Conservation (phyloP, 2,113 vertebrate species). For the Rostratula benghalensis region DNA sequence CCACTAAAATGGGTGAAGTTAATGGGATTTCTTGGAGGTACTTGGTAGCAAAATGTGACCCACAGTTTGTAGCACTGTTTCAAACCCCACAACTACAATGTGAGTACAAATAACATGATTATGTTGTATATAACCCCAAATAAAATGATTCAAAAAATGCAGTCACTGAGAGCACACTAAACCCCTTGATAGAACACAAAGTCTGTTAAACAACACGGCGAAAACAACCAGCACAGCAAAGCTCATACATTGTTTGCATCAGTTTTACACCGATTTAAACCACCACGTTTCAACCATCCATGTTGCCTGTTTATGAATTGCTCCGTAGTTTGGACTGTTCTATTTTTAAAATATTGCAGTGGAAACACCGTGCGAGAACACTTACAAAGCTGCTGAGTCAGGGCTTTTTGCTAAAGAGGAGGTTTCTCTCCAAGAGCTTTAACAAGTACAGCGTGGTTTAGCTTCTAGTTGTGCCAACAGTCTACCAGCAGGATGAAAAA, state of each 20-base stretch:
- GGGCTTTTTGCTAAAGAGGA: background rate
- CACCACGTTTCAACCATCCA: background rate
- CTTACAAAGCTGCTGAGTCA: slow-evolving; percentile 64
- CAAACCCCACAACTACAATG: background rate
- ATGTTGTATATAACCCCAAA: background rate
- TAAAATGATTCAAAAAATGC: background rate
- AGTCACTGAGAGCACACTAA: background rate
- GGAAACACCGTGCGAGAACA: slow-evolving; percentile 15
- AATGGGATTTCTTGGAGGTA: slow-evolving; percentile 28
- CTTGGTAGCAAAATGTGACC: background rate
- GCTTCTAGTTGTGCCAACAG: slow-evolving; percentile 45
- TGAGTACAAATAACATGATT: background rate
- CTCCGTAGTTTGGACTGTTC: slow-evolving; percentile 2
- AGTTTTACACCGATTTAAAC: background rate
- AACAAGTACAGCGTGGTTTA: slow-evolving; percentile 28
- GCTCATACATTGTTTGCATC: background rate
- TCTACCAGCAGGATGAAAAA: background rate
- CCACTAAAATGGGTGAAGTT: slow-evolving; percentile 12
- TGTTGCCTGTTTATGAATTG: background rate
- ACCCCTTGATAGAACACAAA: background rate
- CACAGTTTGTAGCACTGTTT: slow-evolving; percentile 10
- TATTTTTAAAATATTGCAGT: background rate
- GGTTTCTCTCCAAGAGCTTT: slow-evolving; percentile 37
- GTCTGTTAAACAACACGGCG: background rate
- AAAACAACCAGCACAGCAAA: background rate